Conservation (phyloP, 1,140 invertebrate species). For the Agrypnia vestita region DNA sequence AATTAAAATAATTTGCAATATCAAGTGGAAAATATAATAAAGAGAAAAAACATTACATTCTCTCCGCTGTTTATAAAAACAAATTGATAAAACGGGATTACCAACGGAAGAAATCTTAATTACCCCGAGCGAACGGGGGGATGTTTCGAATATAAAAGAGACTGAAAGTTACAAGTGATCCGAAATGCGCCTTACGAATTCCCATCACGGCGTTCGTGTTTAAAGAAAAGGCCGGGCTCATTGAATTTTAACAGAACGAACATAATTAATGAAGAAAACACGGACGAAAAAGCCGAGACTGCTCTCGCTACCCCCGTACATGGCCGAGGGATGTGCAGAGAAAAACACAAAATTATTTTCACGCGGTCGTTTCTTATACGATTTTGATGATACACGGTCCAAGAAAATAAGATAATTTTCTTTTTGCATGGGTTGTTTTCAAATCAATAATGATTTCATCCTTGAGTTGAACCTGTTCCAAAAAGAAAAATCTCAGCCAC, state of each 20-base stretch:
- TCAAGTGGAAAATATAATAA: neutral
- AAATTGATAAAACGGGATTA: constrained; percentile 33
- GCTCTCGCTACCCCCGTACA: no score
- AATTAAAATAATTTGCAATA: neutral
- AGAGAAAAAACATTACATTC: constrained; percentile 33
- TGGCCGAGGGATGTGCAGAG: no score
- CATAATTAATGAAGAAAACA: constrained; percentile 58
- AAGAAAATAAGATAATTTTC: no score
- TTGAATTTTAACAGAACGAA: constrained; percentile 60
- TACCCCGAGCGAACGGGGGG: constrained; percentile 10
- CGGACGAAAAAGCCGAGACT: constrained; percentile 23
- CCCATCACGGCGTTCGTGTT: constrained; percentile 54
- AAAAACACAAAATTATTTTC: no score
- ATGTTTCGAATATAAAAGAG: constrained; percentile 48
- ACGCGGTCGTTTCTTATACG: no score
- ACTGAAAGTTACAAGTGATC: constrained; percentile 50
- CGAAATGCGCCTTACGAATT: constrained; percentile 42
- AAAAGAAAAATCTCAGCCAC: no score
- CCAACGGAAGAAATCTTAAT: constrained; percentile 56
- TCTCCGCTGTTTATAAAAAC: constrained; percentile 25
- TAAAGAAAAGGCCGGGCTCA: constrained; percentile 54
- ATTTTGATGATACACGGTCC: no score
- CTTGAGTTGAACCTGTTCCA: no score
- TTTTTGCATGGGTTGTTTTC: no score
- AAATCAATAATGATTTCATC: no score